Conservation (phyloP, 2,113 vertebrate genomes). For the Pterocles gutturalis region DNA sequence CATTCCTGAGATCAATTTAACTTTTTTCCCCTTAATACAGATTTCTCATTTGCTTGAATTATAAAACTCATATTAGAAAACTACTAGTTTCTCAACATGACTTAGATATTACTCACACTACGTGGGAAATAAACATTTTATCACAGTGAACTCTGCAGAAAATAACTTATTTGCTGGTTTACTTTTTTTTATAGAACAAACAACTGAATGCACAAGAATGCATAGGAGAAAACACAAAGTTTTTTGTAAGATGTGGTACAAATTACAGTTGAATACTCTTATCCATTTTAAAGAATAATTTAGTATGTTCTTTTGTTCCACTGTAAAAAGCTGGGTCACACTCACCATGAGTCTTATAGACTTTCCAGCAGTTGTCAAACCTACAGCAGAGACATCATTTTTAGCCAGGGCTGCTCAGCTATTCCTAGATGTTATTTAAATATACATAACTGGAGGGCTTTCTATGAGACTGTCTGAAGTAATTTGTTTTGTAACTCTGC, state of each 20-base stretch:
- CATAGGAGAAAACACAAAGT: neutral
- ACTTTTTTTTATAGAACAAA: neutral
- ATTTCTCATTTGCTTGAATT: neutral
- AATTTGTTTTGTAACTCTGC: neutral
- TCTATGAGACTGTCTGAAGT: conserved; percentile 30
- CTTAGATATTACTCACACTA: neutral
- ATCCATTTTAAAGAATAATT: neutral
- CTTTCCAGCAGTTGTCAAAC: conserved; percentile 39
- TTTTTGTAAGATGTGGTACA: neutral
- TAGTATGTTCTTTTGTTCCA: neutral
- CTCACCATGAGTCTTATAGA: neutral
- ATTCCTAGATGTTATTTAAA: conserved; percentile 23
- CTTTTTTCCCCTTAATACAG: neutral
- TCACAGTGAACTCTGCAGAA: neutral
- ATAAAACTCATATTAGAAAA: neutral
- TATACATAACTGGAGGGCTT: conserved; percentile 16
- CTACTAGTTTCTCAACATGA: neutral
- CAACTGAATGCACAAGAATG: neutral
- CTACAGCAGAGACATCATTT: neutral
- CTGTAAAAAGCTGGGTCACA: conserved; percentile 2
- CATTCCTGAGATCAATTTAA: neutral
- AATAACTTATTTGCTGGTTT: neutral
- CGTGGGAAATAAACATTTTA: neutral
- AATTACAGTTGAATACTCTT: neutral
- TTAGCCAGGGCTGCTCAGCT: conserved; percentile 26